A percentile compares a stretch with the other conserved stretches of the same genome.
These are phyloP conservation scores for Ctena decussata DNA, from an alignment of 2,888 invertebrate genomes.

Conservation along the genomic window DNA sequence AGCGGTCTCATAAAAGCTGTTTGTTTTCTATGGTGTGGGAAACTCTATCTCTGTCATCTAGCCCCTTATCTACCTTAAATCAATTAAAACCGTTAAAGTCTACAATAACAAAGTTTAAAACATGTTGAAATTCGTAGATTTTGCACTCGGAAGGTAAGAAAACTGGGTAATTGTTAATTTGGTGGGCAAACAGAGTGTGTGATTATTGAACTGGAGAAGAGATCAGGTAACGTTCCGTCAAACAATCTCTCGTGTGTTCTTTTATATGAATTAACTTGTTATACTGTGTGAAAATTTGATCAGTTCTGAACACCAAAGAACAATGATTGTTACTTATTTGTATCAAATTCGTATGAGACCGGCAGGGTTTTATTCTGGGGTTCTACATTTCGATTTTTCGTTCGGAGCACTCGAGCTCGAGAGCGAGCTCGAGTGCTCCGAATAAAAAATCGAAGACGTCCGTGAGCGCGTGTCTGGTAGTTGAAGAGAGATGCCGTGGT, in stretches of 20 bases:
- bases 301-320: neutral
- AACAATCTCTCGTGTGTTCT: neutral
- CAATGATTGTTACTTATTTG: neutral
- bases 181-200: neutral
- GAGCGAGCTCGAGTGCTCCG: too few relatives aligned
- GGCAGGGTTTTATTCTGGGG: too few relatives aligned
- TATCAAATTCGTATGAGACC: too few relatives aligned
- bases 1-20: neutral
- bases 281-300: too few relatives aligned
- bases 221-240: neutral
- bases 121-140: slow-evolving; percentile 4
- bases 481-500: too few relatives aligned
- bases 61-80: slow-evolving; percentile 2
- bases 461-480: too few relatives aligned
- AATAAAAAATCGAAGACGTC: too few relatives aligned
- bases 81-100: slow-evolving; percentile 1
- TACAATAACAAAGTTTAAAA: slow-evolving; percentile 3
- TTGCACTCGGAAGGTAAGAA: neutral
- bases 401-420: too few relatives aligned
- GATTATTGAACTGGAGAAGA: neutral
- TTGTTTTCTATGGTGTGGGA: slow-evolving; percentile 9
- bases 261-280: too few relatives aligned
- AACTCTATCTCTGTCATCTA: slow-evolving; percentile 9
- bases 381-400: too few relatives aligned
- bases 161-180: neutral